Conservation (phyloP, 2,113 vertebrate species). For the Perccottus glenii region DNA sequence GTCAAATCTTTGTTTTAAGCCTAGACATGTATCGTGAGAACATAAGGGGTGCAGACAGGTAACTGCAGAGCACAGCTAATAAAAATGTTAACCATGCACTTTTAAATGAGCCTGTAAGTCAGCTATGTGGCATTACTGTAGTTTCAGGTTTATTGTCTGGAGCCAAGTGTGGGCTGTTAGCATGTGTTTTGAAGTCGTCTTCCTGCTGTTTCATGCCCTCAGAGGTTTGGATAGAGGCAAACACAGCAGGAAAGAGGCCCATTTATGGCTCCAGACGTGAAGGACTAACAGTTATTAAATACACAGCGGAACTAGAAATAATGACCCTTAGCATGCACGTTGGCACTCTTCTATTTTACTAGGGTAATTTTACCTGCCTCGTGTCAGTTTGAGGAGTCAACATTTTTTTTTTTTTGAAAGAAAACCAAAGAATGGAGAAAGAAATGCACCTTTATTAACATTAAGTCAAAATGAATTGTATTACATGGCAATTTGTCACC, state of each 20-base stretch:
- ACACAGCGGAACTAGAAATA: slow-evolving; percentile 46
- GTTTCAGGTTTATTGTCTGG: slow-evolving; percentile 47
- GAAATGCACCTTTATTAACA: slow-evolving; percentile 50
- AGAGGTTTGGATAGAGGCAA: slow-evolving; percentile 12
- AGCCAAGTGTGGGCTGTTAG: slow-evolving; percentile 34
- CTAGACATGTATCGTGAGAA: not conserved
- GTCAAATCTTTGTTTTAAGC: not conserved
- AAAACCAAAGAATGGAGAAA: not conserved
- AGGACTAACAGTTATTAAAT: slow-evolving; percentile 55
- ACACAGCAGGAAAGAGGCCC: slow-evolving; percentile 18
- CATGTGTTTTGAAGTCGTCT: slow-evolving; percentile 48
- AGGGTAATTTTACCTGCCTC: slow-evolving; percentile 44
- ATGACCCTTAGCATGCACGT: slow-evolving; percentile 34
- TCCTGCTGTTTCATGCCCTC: slow-evolving; percentile 60
- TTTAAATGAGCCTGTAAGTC: slow-evolving; percentile 27
- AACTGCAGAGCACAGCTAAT: not conserved
- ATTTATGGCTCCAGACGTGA: slow-evolving; percentile 17
- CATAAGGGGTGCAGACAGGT: not conserved
- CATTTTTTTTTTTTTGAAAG: not conserved
- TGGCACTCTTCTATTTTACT: slow-evolving; percentile 16
- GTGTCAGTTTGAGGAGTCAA: slow-evolving; percentile 22
- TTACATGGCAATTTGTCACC: slow-evolving; percentile 4
- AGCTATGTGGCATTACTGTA: slow-evolving; percentile 4
- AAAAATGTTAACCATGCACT: slow-evolving; percentile 11
- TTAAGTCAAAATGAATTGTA: slow-evolving; percentile 8